These are phyloP conservation scores for Drosophila nigricruria DNA, from an alignment of 2,888 invertebrate genomes.

Conservation along the genomic window DNA sequence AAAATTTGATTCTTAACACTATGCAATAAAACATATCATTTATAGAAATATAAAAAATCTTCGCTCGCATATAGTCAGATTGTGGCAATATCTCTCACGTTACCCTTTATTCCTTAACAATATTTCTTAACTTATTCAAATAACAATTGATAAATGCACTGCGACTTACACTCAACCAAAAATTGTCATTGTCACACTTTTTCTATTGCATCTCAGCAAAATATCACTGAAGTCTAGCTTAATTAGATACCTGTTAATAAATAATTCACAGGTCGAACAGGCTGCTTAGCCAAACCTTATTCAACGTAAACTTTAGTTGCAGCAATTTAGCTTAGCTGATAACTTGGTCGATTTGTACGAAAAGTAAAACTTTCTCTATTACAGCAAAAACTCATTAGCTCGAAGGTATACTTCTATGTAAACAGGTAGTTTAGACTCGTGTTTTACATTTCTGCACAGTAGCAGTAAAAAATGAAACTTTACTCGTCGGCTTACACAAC, in stretches of 20 bases:
- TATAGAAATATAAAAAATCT: no score
- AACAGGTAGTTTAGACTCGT: slow-evolving; percentile 8
- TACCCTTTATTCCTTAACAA: no score
- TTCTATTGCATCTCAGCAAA: background rate
- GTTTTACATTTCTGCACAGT: background rate
- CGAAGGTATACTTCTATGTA: slow-evolving; percentile 6
- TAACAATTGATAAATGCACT: no score
- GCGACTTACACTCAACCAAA: no score
- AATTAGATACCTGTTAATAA: slow-evolving; percentile 1
- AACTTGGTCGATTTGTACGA: slow-evolving; percentile 3
- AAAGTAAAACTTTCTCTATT: slow-evolving; percentile 6
- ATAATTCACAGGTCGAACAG: background rate
- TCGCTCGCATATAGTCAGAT: no score
- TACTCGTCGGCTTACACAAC: slow-evolving; percentile 6
- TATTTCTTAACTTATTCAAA: no score
- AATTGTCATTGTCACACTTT: background rate
- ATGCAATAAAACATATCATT: no score
- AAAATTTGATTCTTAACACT: no score
- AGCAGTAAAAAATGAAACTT: background rate
- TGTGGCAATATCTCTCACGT: no score
- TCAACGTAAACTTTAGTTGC: background rate
- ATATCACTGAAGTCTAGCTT: background rate
- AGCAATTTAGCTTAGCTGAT: slow-evolving; percentile 2
- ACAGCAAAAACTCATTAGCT: slow-evolving; percentile 29
- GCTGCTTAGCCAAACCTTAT: background rate